Evolutionary conservation across 2,797 vertebrate genomes (phyloP).

Genomic region (Sebastes baramenuke): DNA sequence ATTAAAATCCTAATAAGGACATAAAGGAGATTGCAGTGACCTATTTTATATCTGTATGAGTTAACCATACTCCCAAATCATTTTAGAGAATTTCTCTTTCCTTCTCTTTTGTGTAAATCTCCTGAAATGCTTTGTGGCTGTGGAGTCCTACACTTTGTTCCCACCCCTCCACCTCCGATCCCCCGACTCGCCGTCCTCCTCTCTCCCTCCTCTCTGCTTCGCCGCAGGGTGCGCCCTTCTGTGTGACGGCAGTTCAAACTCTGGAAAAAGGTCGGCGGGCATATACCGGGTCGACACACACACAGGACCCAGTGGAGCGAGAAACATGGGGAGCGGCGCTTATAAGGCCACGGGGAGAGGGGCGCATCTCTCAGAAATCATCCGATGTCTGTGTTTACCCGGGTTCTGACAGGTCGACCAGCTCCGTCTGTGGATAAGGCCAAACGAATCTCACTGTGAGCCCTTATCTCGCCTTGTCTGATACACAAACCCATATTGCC

Average conservation of each 20-base stretch:
- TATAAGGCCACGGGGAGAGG: constrained; percentile 40
- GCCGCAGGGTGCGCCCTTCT: constrained; percentile 35
- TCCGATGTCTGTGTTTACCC: constrained; percentile 60
- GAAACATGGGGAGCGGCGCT: constrained; percentile 40
- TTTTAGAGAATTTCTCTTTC: background rate
- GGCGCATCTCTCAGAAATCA: constrained; percentile 41
- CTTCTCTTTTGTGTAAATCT: constrained; percentile 4
- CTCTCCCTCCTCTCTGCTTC: background rate
- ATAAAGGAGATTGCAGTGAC: background rate
- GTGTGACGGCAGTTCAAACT: constrained; percentile 48
- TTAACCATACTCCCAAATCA: background rate
- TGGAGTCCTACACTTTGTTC: constrained; percentile 29
- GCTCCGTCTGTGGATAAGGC: constrained; percentile 55
- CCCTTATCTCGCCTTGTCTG: constrained; percentile 58
- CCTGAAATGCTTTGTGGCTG: constrained; percentile 18
- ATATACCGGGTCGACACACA: constrained; percentile 26
- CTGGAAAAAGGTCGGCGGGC: constrained; percentile 67
- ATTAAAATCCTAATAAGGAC: background rate
- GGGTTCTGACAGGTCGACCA: constrained; percentile 47
- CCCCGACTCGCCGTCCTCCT: background rate
- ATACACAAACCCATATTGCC: constrained; percentile 24
- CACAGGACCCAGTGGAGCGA: constrained; percentile 47
- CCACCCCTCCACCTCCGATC: constrained; percentile 4
- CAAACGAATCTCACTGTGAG: constrained; percentile 39
- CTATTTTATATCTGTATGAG: background rate